phyloP scores from a whole-genome alignment of 1,140 invertebrate genomes.

The Zaprionus taronus region DNA sequence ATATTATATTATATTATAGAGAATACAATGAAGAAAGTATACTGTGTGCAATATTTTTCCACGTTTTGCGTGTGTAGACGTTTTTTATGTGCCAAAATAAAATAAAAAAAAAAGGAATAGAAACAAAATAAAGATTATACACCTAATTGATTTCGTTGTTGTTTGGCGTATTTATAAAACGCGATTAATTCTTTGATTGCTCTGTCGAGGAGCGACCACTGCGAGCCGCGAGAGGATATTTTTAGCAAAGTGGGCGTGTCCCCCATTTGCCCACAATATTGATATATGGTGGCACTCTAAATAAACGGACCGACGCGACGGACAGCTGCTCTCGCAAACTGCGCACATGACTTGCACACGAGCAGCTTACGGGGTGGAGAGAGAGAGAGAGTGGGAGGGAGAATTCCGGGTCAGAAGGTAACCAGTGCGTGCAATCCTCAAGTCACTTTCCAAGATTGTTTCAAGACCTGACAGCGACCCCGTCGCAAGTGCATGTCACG shows the following conservation, averaged over 20 bases:
- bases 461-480: conserved; percentile 25
- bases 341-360: conserved; percentile 62
- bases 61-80: conserved; percentile 12
- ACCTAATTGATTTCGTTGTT: conserved; percentile 45
- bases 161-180: conserved; percentile 66
- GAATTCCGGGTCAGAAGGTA: not conserved
- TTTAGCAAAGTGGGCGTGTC: conserved; percentile 67
- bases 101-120: conserved; percentile 1
- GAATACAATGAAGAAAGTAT: conserved; percentile 9
- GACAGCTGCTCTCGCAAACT: conserved; percentile 48
- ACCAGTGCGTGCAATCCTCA: conserved; percentile 12
- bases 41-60: conserved; percentile 6
- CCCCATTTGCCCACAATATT: conserved; percentile 33
- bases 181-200: conserved; percentile 60
- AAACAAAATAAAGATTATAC: conserved; percentile 43
- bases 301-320: conserved; percentile 8
- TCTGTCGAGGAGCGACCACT: conserved; percentile 24
- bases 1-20: conserved; percentile 20
- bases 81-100: conserved; percentile 24
- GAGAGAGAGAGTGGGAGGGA: not conserved
- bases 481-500: conserved; percentile 43
- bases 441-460: conserved; percentile 35
- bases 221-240: conserved; percentile 38
- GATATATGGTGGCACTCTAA: conserved; percentile 61
- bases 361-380: conserved; percentile 16